Evolutionary conservation across 2,888 invertebrate species (phyloP), one percentile per base, ranked within the genome.

Genomic region (Rhamnusium bicolor): DNA sequence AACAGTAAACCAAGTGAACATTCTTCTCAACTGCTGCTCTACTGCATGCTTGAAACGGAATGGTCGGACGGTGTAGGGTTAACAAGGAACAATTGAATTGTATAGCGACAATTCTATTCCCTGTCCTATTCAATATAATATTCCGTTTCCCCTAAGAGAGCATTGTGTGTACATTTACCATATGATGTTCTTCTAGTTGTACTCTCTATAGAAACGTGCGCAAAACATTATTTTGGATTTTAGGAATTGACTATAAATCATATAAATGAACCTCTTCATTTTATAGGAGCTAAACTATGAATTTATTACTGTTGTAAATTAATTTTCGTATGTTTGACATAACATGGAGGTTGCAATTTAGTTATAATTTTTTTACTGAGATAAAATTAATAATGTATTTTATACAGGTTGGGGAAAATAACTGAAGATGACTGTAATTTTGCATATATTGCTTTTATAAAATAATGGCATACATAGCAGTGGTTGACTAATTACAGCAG

Each of bases 71-170:
- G 85, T 85, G 86, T 87, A 87, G 87, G 88, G 88, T 87, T 88
- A 88, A 88, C 87, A 85, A 88, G 87, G 86, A 87, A 87, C 87
- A 87, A 87, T 88, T 86, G 85, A 87, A 88, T 87, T 85, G 86
- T 85, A 85, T 83, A 77, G 82, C 84, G 84, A 84, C 84, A 84
- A 83, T 84, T 85, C 83, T 80, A 84, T 83, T 85, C 84, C 84
- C 82, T 80, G 79, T 82, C 81, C 83, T 78, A 85, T 86, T 86
- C 85, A 84, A 85, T 86, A 85, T 85, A 85, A 87, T 86, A 87
- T 87, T 86, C 84, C 69, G 75, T 79, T 82, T 80, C 84, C 83
- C 84, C 81, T 82, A 78, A 78, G 74, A 78, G 74, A 70, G 77
- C 81, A 81, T 83, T 83, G 83, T 84, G 84, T 84, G 84, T 85